Base-by-base conservation (phyloP, 2,888 invertebrate genomes). In the Caenorhabditis macrosperma region DNA sequence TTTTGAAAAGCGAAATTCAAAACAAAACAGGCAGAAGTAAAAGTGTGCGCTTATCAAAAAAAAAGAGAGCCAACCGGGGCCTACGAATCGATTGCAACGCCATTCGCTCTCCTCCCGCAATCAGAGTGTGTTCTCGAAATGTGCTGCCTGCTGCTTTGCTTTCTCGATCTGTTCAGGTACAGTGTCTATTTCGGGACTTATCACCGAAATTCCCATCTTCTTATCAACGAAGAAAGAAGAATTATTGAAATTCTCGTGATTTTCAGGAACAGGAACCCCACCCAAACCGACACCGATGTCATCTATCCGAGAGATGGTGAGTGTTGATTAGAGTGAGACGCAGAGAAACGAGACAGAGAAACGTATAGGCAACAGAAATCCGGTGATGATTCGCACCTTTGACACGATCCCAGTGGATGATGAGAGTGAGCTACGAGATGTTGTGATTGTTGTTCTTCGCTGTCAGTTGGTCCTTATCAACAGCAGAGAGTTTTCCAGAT, bases 311-410 rank as follows among this genome's bases (percentile, higher is more conserved):
- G 72, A 64, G 72, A 72, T 57, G 72, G 72, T 72, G 46, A 72
- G 64, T 57, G 22, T n/a, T 22, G 60, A 63, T 60, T 48, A 57
- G 35, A 1, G 22, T 7, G 1, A 15, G n/a, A 59, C n/a, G 24
- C 10, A 22, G 26, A 41, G 20, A 20, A 12, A 15, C 24, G 12
- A 24, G 28, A 50, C 22, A 22, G 10, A 15, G 20, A n/a, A 30
- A 24, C 17, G 95, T 96, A 33, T 33, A 33, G 33, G 33, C 9
- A 9, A 9, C 91, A 2, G 92, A 66, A 24, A 57, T 64, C 38
- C 17, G 26, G 26, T 35, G 15, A 10, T 33, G 24, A 5, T 52
- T 28, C 28, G 52, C 12, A 15, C 3, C 12, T 5, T 38, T 38
- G 48, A 22, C 24, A 50, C 41, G 10, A 6, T 15, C 15, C 17